Conservation (phyloP, 1,140 invertebrate species). For the Drosophila malerkotliana region DNA sequence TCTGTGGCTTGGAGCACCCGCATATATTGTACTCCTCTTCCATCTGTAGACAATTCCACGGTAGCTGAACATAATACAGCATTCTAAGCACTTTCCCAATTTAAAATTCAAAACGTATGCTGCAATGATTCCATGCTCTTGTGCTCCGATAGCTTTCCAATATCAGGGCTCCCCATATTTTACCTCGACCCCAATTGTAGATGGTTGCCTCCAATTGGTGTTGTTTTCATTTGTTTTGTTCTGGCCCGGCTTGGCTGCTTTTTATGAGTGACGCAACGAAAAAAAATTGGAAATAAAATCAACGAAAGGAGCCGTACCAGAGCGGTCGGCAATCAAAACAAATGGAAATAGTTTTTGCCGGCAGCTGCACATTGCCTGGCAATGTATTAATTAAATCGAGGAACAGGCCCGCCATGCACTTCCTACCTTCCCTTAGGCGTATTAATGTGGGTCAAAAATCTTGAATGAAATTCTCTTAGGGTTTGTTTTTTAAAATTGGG, state of each 20-base stretch:
- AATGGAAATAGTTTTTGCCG: conserved; percentile 69
- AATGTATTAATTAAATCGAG: conserved; percentile 68
- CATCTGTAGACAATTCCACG: conserved; percentile 3
- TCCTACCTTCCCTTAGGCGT: background rate
- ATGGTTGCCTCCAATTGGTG: conserved; percentile 21
- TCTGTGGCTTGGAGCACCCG: background rate
- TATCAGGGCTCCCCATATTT: conserved; percentile 24
- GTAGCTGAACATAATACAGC: background rate
- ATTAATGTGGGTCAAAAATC: background rate
- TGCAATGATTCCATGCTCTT: conserved; percentile 32
- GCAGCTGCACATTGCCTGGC: conserved; percentile 64
- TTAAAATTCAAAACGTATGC: conserved; percentile 34
- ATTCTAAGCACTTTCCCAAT: conserved; percentile 8
- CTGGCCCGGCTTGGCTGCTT: conserved; percentile 37
- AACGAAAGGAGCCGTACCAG: conserved; percentile 5
- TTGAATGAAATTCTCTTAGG: no score
- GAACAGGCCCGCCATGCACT: conserved; percentile 11
- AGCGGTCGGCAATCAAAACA: conserved; percentile 49
- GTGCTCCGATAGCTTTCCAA: conserved; percentile 27
- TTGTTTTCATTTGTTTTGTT: conserved; percentile 42
- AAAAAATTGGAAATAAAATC: conserved; percentile 1
- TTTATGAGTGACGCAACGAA: conserved; percentile 58
- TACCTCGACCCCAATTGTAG: conserved; percentile 45
- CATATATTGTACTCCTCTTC: conserved; percentile 10
- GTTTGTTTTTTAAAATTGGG: no score